A percentile compares a stretch with the other conserved stretches of the same genome.
Conservation (phyloP, 2,113 vertebrate genomes). For the Psittacara wagleri region DNA sequence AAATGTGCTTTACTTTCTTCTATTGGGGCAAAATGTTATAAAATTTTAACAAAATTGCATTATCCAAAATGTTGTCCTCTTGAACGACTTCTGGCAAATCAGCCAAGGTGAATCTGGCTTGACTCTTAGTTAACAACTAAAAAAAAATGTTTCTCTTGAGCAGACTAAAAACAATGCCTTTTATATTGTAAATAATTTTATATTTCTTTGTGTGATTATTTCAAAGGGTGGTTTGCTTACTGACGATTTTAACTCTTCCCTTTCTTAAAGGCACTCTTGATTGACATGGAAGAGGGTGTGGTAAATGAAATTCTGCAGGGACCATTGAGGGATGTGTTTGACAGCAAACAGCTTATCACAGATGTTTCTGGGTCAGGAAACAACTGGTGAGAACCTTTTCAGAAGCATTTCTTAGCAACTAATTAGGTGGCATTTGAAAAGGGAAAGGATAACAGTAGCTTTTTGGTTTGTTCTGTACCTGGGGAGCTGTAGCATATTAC, state of each 20-base stretch:
- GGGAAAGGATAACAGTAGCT: neutral
- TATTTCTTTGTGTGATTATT: conserved; percentile 13
- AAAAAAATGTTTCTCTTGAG: neutral
- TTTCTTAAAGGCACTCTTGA: conserved; percentile 86
- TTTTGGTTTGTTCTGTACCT: neutral
- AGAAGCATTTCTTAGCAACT: conserved; percentile 30
- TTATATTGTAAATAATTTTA: neutral
- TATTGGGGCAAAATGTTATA: neutral
- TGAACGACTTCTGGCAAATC: neutral
- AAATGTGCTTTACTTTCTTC: neutral
- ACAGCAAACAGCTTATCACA: conserved; percentile 92
- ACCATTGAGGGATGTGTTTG: conserved; percentile 90
- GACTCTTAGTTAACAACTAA: neutral
- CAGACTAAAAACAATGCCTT: neutral
- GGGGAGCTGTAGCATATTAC: conserved; percentile 20
- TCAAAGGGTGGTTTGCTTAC: conserved; percentile 1
- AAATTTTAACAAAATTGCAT: neutral
- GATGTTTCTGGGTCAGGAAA: conserved; percentile 97
- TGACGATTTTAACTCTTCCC: conserved; percentile 37
- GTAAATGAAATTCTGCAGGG: conserved; percentile 94
- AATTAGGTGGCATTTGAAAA: conserved; percentile 31
- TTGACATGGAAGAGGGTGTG: conserved; percentile 99
- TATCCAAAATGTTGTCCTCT: neutral
- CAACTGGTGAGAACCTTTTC: conserved; percentile 89
- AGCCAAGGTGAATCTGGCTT: neutral